A percentile compares a stretch with the other conserved stretches of the same genome.
phyloP scores from a whole-genome alignment of 1,140 invertebrate species.

The Zaprionus ornatus region DNA sequence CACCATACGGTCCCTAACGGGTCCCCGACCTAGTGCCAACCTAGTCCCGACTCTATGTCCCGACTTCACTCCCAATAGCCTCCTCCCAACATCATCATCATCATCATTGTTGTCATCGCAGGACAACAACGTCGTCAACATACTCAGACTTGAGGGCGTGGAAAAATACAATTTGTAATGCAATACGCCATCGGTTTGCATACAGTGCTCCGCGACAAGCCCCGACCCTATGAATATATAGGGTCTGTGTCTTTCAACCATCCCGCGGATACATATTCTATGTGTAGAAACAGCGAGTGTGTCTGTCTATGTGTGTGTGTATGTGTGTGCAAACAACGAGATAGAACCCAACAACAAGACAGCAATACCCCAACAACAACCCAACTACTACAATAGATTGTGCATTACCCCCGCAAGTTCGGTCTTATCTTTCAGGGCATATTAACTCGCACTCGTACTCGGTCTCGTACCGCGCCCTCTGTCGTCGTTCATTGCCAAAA shows the following conservation, averaged over 20 bases:
- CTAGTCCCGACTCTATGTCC: not conserved
- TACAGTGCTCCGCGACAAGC: constrained; percentile 39
- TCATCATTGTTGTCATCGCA: constrained; percentile 17
- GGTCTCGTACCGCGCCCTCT: not conserved
- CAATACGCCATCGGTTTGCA: constrained; percentile 72
- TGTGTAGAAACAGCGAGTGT: constrained; percentile 56
- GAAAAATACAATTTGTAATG: constrained; percentile 78
- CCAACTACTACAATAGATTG: not conserved
- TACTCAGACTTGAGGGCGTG: constrained; percentile 57
- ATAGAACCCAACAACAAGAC: not conserved
- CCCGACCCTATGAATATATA: constrained; percentile 31
- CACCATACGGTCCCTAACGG: constrained; percentile 7
- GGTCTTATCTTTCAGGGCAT: constrained; percentile 25
- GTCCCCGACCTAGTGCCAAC: not conserved
- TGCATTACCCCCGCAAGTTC: not conserved
- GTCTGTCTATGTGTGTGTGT: constrained; percentile 11
- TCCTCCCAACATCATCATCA: constrained; percentile 21
- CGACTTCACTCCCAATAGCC: not conserved
- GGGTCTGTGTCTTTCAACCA: not conserved
- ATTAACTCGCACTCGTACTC: not conserved
- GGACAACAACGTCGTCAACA: constrained; percentile 28
- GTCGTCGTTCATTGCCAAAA: constrained; percentile 21
- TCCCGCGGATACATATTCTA: constrained; percentile 11
- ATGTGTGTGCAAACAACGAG: constrained; percentile 1
- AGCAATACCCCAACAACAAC: not conserved